phyloP scores from a whole-genome alignment of 2,113 vertebrate genomes.

The Piaya cayana region DNA sequence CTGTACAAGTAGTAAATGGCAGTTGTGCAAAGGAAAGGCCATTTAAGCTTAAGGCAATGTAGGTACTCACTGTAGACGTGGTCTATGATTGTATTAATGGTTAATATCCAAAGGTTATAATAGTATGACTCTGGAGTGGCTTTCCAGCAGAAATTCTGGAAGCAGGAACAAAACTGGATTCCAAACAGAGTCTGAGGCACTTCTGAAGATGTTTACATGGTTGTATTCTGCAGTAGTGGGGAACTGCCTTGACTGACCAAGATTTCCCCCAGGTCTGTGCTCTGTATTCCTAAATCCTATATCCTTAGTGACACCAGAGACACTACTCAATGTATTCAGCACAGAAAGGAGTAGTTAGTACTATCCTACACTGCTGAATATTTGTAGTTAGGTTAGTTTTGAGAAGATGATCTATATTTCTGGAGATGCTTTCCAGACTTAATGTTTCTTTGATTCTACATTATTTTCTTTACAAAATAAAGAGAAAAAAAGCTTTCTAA shows the following conservation, averaged over 20 bases:
- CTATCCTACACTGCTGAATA: background rate
- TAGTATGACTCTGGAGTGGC: background rate
- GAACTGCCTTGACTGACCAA: background rate
- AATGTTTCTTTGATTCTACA: background rate
- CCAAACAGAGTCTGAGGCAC: background rate
- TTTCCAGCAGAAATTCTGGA: background rate
- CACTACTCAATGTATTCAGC: background rate
- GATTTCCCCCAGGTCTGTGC: background rate
- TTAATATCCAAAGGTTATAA: background rate
- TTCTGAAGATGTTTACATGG: background rate
- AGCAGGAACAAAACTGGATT: background rate
- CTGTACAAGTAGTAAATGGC: background rate
- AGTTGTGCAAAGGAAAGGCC: background rate
- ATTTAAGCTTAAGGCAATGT: background rate
- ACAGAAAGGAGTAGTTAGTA: background rate
- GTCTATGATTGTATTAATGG: background rate
- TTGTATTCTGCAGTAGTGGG: background rate
- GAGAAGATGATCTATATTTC: background rate
- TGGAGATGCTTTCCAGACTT: background rate
- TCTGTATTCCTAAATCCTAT: background rate
- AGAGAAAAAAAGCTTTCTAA: background rate
- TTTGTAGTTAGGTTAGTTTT: background rate
- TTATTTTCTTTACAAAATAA: background rate
- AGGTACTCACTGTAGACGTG: background rate
- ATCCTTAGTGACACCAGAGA: background rate